Evolutionary conservation across 2,888 invertebrate species (phyloP).

Genomic region (Quadroppia sp.): DNA sequence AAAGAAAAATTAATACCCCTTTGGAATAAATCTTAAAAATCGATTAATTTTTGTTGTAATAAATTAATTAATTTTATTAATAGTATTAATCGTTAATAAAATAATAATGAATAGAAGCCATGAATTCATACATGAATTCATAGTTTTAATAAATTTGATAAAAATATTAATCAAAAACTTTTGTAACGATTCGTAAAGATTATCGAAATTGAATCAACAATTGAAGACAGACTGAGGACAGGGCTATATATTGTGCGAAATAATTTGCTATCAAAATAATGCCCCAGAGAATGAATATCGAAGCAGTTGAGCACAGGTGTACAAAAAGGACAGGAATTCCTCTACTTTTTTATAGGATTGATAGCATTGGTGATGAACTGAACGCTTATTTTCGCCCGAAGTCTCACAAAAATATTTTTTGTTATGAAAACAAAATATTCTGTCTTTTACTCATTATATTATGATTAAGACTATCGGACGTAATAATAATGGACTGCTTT

Average conservation of each 20-base stretch:
- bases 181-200: background rate
- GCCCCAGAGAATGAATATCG: constrained; percentile 18
- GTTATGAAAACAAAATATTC: constrained; percentile 7
- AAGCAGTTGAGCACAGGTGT: constrained; percentile 30
- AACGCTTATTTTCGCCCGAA: background rate
- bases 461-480: constrained; percentile 13
- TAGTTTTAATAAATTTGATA: too few species aligned
- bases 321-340: background rate
- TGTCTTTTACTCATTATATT: constrained; percentile 1
- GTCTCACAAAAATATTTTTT: constrained; percentile 2
- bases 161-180: background rate
- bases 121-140: too few species aligned
- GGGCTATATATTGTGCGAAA: too few species aligned
- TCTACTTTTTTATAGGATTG: background rate
- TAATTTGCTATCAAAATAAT: constrained; percentile 22
- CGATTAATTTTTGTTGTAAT: too few species aligned
- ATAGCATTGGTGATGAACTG: constrained; percentile 12
- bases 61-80: too few species aligned
- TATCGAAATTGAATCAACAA: background rate
- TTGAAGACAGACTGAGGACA: background rate
- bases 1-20: too few species aligned
- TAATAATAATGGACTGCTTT: background rate
- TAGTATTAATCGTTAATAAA: too few species aligned
- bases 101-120: too few species aligned
- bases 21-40: too few species aligned